These are phyloP conservation scores for Rhinolophus ferrumequinum DNA, from an alignment of 2,113 vertebrate species.

Conservation along the genomic window DNA sequence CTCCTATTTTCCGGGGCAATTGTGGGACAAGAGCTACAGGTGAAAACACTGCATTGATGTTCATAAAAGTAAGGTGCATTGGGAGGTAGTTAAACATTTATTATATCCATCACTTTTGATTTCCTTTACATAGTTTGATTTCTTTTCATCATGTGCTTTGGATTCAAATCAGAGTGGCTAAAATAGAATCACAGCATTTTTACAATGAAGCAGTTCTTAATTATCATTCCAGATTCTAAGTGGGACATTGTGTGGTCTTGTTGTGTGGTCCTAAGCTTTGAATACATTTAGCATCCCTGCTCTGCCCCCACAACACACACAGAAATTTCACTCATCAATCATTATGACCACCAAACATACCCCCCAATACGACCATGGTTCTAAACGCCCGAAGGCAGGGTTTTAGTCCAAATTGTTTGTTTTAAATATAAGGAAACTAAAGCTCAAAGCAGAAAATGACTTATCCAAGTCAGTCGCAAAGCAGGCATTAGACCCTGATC, in stretches of 20 bases:
- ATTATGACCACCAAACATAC: neutral
- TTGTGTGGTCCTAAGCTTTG: neutral
- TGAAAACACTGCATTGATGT: neutral
- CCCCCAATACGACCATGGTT: neutral
- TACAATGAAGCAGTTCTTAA: conserved; percentile 3
- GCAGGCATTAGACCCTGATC: neutral
- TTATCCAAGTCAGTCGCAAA: neutral
- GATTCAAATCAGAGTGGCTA: neutral
- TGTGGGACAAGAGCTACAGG: neutral
- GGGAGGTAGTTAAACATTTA: neutral
- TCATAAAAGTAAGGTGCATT: neutral
- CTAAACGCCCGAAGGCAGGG: neutral
- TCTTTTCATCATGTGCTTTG: neutral
- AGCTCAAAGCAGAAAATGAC: neutral
- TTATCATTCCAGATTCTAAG: neutral
- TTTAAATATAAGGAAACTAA: neutral
- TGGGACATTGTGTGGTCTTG: neutral
- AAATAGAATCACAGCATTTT: neutral
- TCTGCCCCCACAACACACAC: neutral
- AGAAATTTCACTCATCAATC: neutral
- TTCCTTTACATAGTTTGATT: conserved; percentile 12
- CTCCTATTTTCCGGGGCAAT: neutral
- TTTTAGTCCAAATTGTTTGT: neutral
- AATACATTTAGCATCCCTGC: neutral
- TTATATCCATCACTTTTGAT: neutral